Conservation (phyloP, 2,113 vertebrate genomes). For the Myotis brandtii region DNA sequence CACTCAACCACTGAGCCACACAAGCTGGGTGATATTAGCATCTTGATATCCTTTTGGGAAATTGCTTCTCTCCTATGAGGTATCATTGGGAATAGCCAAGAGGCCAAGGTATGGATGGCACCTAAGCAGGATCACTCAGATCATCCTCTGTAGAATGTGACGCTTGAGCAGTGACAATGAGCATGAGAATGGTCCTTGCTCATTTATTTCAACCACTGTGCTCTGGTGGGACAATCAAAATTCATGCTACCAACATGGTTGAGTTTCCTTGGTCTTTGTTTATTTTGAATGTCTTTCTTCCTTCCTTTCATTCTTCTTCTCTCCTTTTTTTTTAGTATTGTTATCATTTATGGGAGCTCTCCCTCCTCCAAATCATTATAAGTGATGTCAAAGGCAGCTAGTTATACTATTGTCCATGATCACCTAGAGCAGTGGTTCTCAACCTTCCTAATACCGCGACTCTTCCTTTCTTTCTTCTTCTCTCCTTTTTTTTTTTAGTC, state of each 20-base stretch:
- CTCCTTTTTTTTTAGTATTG: background rate
- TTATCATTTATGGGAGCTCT: background rate
- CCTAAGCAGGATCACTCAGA: rapidly evolving
- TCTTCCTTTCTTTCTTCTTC: too few species aligned
- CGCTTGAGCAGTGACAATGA: background rate
- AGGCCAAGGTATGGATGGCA: rapidly evolving
- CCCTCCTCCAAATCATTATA: background rate
- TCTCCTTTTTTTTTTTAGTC: too few species aligned
- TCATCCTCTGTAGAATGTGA: background rate
- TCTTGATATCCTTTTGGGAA: background rate
- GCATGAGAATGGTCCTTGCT: rapidly evolving
- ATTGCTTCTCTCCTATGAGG: background rate
- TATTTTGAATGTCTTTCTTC: background rate
- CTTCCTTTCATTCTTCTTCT: too few species aligned
- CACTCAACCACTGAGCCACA: too few species aligned
- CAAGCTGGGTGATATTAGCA: background rate
- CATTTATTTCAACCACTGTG: background rate
- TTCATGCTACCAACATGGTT: background rate
- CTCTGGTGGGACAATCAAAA: background rate
- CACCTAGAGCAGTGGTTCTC: background rate
- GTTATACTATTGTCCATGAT: background rate
- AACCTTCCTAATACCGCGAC: too few species aligned
- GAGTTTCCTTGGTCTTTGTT: background rate
- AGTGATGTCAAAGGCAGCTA: background rate
- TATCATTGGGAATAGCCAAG: background rate